A percentile compares a stretch with the other conserved stretches of the same genome.
phyloP scores from a whole-genome alignment of 37 sponge, comb jelly and placozoan genomes.

The Geodia barretti region DNA sequence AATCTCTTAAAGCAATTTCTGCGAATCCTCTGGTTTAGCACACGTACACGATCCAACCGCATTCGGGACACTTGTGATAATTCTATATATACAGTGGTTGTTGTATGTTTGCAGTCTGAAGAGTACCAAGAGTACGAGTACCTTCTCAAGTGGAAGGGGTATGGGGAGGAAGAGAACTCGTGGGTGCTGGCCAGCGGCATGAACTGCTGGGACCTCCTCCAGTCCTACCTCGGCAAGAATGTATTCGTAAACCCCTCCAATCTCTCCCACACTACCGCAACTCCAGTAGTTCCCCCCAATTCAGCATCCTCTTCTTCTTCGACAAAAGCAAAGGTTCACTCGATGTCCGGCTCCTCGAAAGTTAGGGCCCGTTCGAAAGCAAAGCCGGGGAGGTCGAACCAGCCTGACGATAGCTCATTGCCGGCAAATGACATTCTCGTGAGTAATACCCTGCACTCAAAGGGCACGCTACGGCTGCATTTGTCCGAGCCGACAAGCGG shows the following conservation, averaged over 20 bases:
- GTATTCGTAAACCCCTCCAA: background rate
- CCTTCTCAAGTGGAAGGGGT: conserved; percentile 52
- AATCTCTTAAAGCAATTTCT: too few relatives aligned
- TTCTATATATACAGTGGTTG: background rate
- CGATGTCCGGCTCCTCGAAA: background rate
- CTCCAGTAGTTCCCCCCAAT: background rate
- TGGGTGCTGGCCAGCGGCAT: conserved; percentile 20
- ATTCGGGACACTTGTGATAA: background rate
- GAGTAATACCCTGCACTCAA: too few relatives aligned
- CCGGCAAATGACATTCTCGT: background rate
- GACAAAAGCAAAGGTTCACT: background rate
- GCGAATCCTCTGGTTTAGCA: background rate
- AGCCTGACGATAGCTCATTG: background rate
- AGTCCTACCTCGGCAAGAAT: conserved; percentile 8
- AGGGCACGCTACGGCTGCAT: too few relatives aligned
- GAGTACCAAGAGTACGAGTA: background rate
- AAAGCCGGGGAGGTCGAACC: background rate
- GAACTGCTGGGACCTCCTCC: conserved; percentile 13
- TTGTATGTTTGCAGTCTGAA: background rate
- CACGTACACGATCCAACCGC: background rate
- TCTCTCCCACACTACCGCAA: too few relatives aligned
- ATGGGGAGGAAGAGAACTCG: conserved; percentile 27
- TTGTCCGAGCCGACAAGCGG: too few relatives aligned
- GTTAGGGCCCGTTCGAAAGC: background rate
- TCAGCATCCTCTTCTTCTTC: background rate